phyloP scores from a whole-genome alignment of 2,797 vertebrate genomes.

The Eutrigla gurnardus region DNA sequence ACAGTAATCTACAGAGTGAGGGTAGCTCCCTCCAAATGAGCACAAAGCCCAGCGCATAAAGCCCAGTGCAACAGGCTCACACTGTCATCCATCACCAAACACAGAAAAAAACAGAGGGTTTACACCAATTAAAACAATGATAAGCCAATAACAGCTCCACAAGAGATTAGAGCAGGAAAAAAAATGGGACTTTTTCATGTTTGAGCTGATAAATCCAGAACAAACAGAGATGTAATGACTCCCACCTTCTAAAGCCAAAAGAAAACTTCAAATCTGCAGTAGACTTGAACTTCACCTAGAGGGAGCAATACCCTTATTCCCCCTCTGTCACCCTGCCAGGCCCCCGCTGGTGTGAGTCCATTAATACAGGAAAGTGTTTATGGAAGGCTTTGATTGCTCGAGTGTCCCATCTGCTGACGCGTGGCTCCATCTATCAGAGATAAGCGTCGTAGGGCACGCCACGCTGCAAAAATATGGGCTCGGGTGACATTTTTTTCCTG shows the following conservation, averaged over 20 bases:
- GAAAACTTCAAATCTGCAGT: conserved; percentile 52
- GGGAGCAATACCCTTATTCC: conserved; percentile 63
- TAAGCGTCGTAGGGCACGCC: conserved; percentile 35
- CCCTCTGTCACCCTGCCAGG: conserved; percentile 26
- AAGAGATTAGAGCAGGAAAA: conserved; percentile 59
- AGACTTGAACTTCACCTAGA: conserved; percentile 55
- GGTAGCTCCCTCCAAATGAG: conserved; percentile 18
- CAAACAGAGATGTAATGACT: conserved; percentile 68
- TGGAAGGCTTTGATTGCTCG: conserved; percentile 45
- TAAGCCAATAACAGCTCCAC: conserved; percentile 64
- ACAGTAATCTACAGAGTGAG: background rate
- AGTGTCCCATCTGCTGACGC: conserved; percentile 41
- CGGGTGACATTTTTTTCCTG: conserved; percentile 51
- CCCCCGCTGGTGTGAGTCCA: conserved; percentile 30
- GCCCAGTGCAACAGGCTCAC: conserved; percentile 31
- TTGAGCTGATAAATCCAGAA: conserved; percentile 68
- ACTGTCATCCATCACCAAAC: conserved; percentile 57
- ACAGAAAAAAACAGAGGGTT: conserved; percentile 55
- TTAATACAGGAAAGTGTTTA: conserved; percentile 50
- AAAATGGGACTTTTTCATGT: conserved; percentile 60
- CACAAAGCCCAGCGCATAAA: conserved; percentile 8
- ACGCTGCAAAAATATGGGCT: conserved; percentile 45
- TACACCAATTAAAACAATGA: conserved; percentile 63
- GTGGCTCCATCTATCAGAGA: conserved; percentile 58
- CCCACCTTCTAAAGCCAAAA: conserved; percentile 31